Conservation (phyloP, 2,888 invertebrate species). For the Drosophila eohydei region DNA sequence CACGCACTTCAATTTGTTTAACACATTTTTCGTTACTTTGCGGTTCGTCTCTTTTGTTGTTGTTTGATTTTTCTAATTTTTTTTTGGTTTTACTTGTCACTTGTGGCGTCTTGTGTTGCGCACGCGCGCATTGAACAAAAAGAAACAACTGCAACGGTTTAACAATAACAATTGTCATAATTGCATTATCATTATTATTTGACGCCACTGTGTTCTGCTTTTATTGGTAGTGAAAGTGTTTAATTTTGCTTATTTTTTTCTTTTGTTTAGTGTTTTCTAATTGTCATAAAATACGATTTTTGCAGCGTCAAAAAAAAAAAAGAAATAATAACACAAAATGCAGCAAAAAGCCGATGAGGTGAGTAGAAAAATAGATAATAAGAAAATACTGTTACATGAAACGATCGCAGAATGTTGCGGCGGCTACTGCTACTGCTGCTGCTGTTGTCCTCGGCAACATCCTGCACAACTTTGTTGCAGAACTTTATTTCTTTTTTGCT, state of each 20-base stretch:
- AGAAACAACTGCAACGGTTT: conserved; percentile 19
- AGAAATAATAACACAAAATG: conserved; percentile 39
- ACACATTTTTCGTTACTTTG: conserved; percentile 36
- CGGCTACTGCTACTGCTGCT: background rate
- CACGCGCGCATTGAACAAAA: conserved; percentile 51
- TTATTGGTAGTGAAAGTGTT: conserved; percentile 52
- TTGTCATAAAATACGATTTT: conserved; percentile 40
- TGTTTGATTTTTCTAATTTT: conserved; percentile 8
- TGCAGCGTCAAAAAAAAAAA: conserved; percentile 29
- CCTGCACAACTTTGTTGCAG: conserved; percentile 46
- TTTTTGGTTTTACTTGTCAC: conserved; percentile 14
- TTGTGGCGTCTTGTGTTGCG: conserved; percentile 42
- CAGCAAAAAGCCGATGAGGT: conserved; percentile 73
- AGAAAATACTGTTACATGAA: background rate
- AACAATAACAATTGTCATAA: conserved; percentile 53
- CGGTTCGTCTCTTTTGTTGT: conserved; percentile 26
- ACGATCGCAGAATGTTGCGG: conserved; percentile 10
- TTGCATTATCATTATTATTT: conserved; percentile 31
- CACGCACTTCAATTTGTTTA: conserved; percentile 30
- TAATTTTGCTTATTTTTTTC: conserved; percentile 24
- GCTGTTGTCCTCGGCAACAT: conserved; percentile 30
- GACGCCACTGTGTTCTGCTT: conserved; percentile 40
- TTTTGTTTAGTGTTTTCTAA: conserved; percentile 43
- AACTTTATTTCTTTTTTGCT: conserved; percentile 33
- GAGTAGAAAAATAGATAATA: conserved; percentile 35